phyloP scores from a whole-genome alignment of 1,140 invertebrate genomes.

The Paraescarpia echinospica region DNA sequence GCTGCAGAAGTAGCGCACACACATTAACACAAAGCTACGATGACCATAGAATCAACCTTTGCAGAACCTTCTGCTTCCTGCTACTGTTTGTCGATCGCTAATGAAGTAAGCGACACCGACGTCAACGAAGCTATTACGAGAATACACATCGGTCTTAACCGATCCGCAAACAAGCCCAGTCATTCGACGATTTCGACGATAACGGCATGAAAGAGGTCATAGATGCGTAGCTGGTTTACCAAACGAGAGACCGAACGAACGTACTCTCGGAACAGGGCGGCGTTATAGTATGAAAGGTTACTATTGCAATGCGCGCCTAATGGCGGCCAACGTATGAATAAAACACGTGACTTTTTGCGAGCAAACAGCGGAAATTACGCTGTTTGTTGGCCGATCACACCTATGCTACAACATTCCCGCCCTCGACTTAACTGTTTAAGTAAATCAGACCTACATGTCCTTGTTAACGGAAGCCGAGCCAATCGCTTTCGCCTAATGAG shows the following conservation, averaged over 20 bases:
- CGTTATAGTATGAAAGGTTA: neutral
- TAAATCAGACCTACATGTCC: neutral
- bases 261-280: neutral
- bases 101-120: neutral
- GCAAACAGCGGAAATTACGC: neutral
- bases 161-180: neutral
- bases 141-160: neutral
- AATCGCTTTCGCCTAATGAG: neutral
- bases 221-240: neutral
- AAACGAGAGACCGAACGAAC: neutral
- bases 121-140: neutral
- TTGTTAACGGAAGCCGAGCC: neutral
- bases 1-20: neutral
- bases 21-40: neutral
- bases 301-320: neutral
- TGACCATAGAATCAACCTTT: neutral
- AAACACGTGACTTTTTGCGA: neutral
- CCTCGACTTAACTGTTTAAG: neutral
- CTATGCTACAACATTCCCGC: neutral
- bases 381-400: neutral
- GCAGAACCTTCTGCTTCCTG: neutral
- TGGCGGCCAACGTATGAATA: neutral
- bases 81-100: neutral
- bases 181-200: neutral
- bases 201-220: neutral